Evolutionary conservation across 2,113 vertebrate species (phyloP), one percentile per base, ranked within the genome.

Genomic region (Chlamydotis undulata): DNA sequence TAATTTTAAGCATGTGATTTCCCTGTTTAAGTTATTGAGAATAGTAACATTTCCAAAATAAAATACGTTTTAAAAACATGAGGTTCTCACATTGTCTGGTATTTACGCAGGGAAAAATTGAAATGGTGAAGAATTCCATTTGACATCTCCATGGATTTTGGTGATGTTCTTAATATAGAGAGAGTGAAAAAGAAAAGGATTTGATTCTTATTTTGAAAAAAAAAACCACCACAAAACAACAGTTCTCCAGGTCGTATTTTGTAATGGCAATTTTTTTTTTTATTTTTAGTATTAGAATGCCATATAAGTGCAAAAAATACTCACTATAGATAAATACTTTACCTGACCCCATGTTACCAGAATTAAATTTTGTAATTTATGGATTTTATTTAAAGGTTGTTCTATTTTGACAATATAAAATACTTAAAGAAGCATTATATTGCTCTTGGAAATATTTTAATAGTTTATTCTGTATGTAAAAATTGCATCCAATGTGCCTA

Each of bases 381-480:
- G 52, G 14, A 1, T 43, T 96, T 83, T 60, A 12, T 64, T 76
- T 71, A 76, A 93, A 95, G 5, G 4, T 24, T 1, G 1, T 82
- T 92, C 35, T 59, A 55, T 21, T 88, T 82, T 63, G 25, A 50
- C 8, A 61, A 29, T 63, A 89, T 69, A n/a, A 78, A 94, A 83
- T 60, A n/a, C 39, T 83, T 39, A 84, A 61, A 56, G 19, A 95
- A 96, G 83, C 7, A 56, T 25, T 39, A 24, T 71, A 15, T 52
- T 71, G 9, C 73, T 92, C 45, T 93, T 80, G 45, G 70, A 76
- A 91, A 49, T 85, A 33, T 61, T 53, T 65, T 63, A 33, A 61
- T 81, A 18, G 22, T 79, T 95, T 95, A 92, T 89, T 89, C 4
- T 31, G 55, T 24, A 78, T 78, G 55, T 71, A 84, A 95, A 96